A percentile compares a stretch with the other conserved stretches of the same genome.
phyloP scores from a whole-genome alignment of 2,888 invertebrate species.

The Dorcus parallelipipedus region DNA sequence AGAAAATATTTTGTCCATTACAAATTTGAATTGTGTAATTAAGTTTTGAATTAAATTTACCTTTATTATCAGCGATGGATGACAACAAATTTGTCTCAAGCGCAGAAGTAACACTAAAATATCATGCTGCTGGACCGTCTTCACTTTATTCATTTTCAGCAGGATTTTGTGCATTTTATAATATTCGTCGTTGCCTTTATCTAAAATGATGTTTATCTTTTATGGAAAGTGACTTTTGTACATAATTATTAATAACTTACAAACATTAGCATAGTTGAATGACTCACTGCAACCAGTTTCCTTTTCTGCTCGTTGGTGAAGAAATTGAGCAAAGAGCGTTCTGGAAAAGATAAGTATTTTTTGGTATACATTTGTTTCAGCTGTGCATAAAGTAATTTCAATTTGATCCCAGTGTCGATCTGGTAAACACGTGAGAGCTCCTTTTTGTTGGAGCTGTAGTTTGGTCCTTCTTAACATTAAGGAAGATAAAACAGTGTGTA shows the following conservation, averaged over 20 bases:
- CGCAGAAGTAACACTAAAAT: conserved; percentile 81
- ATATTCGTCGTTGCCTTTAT: conserved; percentile 50
- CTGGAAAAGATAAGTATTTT: conserved; percentile 69
- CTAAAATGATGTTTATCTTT: conserved; percentile 10
- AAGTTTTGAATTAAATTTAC: conserved; percentile 44
- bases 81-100: conserved; percentile 85
- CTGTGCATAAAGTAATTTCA: conserved; percentile 61
- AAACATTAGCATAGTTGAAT: conserved; percentile 2
- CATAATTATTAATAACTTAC: not conserved
- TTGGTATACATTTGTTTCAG: conserved; percentile 77
- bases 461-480: conserved; percentile 88
- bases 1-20: conserved; percentile 11
- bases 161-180: conserved; percentile 63
- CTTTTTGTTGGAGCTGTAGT: conserved; percentile 65
- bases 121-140: conserved; percentile 53
- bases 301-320: conserved; percentile 72
- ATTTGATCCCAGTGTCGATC: conserved; percentile 56
- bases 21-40: not conserved
- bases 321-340: conserved; percentile 71
- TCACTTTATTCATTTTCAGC: conserved; percentile 55
- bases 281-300: not conserved
- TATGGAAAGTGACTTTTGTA: no score
- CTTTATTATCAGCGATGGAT: conserved; percentile 75
- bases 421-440: conserved; percentile 62
- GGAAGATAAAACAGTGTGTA: conserved; percentile 81